Base-by-base conservation (phyloP, 2,888 invertebrate species). In the Aphrophora alni region DNA sequence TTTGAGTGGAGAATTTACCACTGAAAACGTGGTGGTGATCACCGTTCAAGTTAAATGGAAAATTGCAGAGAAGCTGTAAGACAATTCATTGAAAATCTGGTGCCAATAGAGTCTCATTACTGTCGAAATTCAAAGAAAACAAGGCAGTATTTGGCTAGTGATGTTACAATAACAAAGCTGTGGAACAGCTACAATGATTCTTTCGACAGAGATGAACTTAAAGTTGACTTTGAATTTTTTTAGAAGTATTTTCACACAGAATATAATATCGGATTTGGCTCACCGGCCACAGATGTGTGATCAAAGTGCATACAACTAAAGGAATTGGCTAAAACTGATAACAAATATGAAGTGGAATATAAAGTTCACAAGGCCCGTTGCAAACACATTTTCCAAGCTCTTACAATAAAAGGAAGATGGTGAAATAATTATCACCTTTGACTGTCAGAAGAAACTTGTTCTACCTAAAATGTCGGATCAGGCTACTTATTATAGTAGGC, bases 391-490 rank as follows among this genome's bases (percentile, higher is more conserved):
- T 76, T 76, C 44, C 75, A 76, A 59, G 59, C 76, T 76, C n/a
- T 76, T 76, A 51, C 76, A 76, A 76, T 14, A 25, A 24, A 59
- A 25, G 76, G 76, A 59, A 26, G 76, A 76, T 26, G 24, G 44
- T 59, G 76, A 76, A 75, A 21, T 73, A 25, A 14, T 73, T 73
- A 3, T 28, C n/a, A 28, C 7, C 33, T 86, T 86, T 80, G 87
- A 87, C 77, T 87, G 85, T 44, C 85, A 86, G 78, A 87, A 87
- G 82, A 87, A 86, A 71, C 78, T 84, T 44, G 72, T 81, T 4
- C 72, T 86, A 1, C 86, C 86, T 4, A 86, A 85, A 77, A 82
- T 87, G 26, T 87, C 87, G 0, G 87, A 87, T 80, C 87, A 87
- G 83, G 78, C 84, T 7, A 83, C 86, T 0, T 87, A 88, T 77